A percentile compares a stretch with the other conserved stretches of the same genome.
Conservation (phyloP, 1,140 invertebrate genomes). For the Drosophila serrata region DNA sequence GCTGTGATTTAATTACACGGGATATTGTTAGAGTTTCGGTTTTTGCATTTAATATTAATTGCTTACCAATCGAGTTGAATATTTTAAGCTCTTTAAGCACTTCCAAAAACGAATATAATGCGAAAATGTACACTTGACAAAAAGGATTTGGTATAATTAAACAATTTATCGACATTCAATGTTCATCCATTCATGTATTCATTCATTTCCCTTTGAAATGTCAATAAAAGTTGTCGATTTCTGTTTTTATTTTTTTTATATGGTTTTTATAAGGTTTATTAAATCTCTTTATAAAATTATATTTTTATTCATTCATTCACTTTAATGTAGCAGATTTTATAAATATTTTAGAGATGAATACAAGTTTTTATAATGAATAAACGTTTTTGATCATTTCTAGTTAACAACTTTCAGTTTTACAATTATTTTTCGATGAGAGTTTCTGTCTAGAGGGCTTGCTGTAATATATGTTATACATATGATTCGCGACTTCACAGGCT, state of each 20-base stretch:
- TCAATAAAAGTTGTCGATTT: not conserved
- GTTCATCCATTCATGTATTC: too few species aligned
- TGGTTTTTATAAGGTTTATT: not conserved
- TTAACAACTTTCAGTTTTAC: too few species aligned
- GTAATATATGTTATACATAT: too few species aligned
- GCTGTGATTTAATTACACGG: constrained; percentile 39
- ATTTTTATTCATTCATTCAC: too few species aligned
- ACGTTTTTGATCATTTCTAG: too few species aligned
- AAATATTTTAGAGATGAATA: too few species aligned
- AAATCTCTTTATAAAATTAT: not conserved
- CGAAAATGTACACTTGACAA: not conserved
- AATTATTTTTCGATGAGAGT: too few species aligned
- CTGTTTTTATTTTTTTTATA: not conserved
- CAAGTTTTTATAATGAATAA: too few species aligned
- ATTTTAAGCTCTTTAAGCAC: not conserved
- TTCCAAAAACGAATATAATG: not conserved
- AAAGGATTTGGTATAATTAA: not conserved
- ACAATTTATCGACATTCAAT: too few species aligned
- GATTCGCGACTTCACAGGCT: too few species aligned
- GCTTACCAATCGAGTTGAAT: constrained; percentile 33
- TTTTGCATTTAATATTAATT: constrained; percentile 42
- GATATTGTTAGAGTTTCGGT: not conserved
- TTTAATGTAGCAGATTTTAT: too few species aligned
- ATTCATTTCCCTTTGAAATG: not conserved
- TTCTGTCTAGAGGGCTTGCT: too few species aligned